A percentile compares a stretch with the other conserved stretches of the same genome.
Evolutionary conservation across 2,113 vertebrate species (phyloP).

Genomic region (Paratilapia polleni): DNA sequence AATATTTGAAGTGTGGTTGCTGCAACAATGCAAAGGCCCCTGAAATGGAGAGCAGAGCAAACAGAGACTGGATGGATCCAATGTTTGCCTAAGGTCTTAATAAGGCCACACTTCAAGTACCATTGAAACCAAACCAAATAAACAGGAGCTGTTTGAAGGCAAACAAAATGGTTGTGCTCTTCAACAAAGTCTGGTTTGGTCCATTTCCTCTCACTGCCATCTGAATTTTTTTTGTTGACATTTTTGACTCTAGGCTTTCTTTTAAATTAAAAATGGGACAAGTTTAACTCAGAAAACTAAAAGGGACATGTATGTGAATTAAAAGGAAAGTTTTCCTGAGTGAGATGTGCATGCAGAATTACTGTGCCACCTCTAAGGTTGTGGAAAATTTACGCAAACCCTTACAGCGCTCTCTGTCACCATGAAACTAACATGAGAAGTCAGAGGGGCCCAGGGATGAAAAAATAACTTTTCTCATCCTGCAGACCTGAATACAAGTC

Average conservation of each 20-base stretch:
- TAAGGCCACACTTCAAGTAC: constrained; percentile 74
- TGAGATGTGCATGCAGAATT: constrained; percentile 5
- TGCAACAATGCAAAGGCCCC: constrained; percentile 74
- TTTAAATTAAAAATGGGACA: not conserved
- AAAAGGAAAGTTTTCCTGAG: constrained; percentile 34
- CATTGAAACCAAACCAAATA: constrained; percentile 70
- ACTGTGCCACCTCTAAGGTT: constrained; percentile 7
- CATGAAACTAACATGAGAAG: not conserved
- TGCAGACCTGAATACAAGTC: constrained; percentile 13
- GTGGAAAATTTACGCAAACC: constrained; percentile 20
- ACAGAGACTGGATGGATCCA: constrained; percentile 64
- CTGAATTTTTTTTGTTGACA: not conserved
- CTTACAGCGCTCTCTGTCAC: constrained; percentile 25
- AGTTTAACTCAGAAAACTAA: not conserved
- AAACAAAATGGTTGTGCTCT: constrained; percentile 1
- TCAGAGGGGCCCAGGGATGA: not conserved
- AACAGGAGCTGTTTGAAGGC: constrained; percentile 43
- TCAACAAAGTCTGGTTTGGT: constrained; percentile 26
- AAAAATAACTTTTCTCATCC: constrained; percentile 6
- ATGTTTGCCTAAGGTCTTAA: constrained; percentile 80
- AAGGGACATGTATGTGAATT: not conserved
- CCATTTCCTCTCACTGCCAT: constrained; percentile 44
- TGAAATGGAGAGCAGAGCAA: constrained; percentile 76
- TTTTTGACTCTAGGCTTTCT: not conserved
- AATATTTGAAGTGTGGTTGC: constrained; percentile 81